phyloP scores from a whole-genome alignment of 2,888 invertebrate genomes.

The Endotricha flammealis region DNA sequence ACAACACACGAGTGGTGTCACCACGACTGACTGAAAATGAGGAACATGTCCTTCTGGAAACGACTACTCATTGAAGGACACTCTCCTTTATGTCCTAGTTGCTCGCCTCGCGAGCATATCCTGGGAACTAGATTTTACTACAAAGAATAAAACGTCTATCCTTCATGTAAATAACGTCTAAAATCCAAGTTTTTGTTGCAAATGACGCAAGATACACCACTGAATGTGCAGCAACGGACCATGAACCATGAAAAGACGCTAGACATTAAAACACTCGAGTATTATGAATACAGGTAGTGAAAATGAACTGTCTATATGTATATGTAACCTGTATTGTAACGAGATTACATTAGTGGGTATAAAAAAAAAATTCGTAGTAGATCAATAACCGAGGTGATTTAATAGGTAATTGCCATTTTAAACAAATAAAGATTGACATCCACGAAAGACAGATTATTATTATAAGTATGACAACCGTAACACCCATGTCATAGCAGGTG shows the following conservation, averaged over 20 bases:
- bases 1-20: constrained; percentile 38
- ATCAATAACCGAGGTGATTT: too few species aligned
- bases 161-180: constrained; percentile 25
- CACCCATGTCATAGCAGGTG: too few species aligned
- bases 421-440: too few species aligned
- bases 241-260: constrained; percentile 63
- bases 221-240: constrained; percentile 59
- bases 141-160: too few species aligned
- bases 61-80: constrained; percentile 62
- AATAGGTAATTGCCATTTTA: too few species aligned
- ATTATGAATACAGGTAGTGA: neutral
- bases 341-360: too few species aligned
- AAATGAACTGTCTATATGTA: too few species aligned
- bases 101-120: constrained; percentile 53
- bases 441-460: too few species aligned
- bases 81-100: constrained; percentile 62
- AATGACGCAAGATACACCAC: constrained; percentile 48
- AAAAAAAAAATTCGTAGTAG: too few species aligned
- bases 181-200: constrained; percentile 28
- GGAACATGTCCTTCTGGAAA: constrained; percentile 52
- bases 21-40: constrained; percentile 59
- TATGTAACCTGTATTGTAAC: too few species aligned
- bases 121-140: constrained; percentile 11
- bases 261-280: constrained; percentile 30
- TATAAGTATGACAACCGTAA: too few species aligned